A percentile compares a stretch with the other conserved stretches of the same genome.
These are phyloP conservation scores for Semaprochilodus insignis DNA, from an alignment of 2,797 vertebrate genomes.

Conservation along the genomic window DNA sequence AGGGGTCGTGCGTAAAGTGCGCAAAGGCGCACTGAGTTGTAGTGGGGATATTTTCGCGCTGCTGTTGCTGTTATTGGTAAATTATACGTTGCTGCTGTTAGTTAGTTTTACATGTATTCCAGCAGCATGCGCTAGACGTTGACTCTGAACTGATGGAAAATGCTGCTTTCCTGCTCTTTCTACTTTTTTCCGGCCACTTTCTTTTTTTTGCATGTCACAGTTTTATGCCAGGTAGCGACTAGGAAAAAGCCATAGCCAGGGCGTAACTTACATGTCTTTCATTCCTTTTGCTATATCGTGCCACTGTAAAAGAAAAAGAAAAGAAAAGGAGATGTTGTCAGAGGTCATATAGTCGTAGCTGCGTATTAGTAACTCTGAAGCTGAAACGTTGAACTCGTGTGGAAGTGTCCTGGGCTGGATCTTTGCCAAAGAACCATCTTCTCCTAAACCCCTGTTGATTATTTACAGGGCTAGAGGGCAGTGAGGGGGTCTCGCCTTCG, in stretches of 20 bases:
- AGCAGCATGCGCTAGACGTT: background rate
- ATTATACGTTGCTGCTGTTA: background rate
- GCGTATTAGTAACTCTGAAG: background rate
- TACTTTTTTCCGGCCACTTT: background rate
- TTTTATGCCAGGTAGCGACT: conserved; percentile 13
- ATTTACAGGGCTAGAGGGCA: conserved; percentile 51
- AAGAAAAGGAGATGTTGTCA: conserved; percentile 5
- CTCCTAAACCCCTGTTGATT: conserved; percentile 28
- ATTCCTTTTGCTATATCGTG: conserved; percentile 38
- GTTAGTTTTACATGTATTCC: background rate
- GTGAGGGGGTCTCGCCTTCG: conserved; percentile 13
- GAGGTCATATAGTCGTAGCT: conserved; percentile 2
- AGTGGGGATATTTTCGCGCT: background rate
- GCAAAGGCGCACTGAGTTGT: background rate
- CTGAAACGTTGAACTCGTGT: background rate
- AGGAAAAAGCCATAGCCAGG: conserved; percentile 19
- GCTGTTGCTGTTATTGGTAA: background rate
- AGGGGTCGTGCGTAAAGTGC: conserved; percentile 50
- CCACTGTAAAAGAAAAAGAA: conserved; percentile 33
- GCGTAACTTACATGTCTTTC: conserved; percentile 50
- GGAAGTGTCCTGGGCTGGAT: background rate
- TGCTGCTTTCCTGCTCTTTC: background rate
- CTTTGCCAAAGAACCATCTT: conserved; percentile 7
- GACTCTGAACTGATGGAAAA: background rate
- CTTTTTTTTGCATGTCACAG: conserved; percentile 18